Conservation (phyloP, 2,888 invertebrate species). For the Pachliopta kotzebuea region DNA sequence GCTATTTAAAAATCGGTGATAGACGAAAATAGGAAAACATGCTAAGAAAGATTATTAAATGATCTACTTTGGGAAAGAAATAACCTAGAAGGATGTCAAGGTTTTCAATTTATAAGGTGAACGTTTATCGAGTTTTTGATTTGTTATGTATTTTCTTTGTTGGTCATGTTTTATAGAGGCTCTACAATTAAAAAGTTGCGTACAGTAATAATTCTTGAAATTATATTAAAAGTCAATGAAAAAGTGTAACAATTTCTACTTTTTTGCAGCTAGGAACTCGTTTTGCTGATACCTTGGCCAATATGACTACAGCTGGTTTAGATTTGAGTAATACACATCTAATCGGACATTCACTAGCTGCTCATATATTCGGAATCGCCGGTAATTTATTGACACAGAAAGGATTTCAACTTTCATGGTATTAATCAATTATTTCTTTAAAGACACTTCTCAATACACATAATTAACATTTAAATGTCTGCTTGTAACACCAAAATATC, state of each 20-base stretch:
- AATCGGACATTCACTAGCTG: conserved; percentile 69
- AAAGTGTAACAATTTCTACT: not conserved
- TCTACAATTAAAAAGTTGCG: too few relatives aligned
- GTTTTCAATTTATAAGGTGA: too few relatives aligned
- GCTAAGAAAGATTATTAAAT: too few relatives aligned
- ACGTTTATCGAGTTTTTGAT: too few relatives aligned
- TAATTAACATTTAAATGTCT: not conserved
- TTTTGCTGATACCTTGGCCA: conserved; percentile 52
- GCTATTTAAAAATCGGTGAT: too few relatives aligned
- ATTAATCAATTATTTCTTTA: conserved; percentile 32
- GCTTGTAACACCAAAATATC: too few relatives aligned
- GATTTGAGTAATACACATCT: conserved; percentile 59
- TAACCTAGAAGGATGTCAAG: too few relatives aligned
- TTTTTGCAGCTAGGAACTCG: conserved; percentile 50
- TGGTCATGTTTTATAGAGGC: too few relatives aligned
- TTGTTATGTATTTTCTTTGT: too few relatives aligned
- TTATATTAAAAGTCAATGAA: not conserved
- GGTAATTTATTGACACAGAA: conserved; percentile 53
- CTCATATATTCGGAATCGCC: conserved; percentile 64
- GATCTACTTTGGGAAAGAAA: too few relatives aligned
- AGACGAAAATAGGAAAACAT: too few relatives aligned
- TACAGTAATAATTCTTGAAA: too few relatives aligned
- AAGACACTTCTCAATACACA: not conserved
- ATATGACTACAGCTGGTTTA: conserved; percentile 51
- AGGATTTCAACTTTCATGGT: conserved; percentile 57